Conservation (phyloP, 2,797 vertebrate species). For the Poecilia picta region DNA sequence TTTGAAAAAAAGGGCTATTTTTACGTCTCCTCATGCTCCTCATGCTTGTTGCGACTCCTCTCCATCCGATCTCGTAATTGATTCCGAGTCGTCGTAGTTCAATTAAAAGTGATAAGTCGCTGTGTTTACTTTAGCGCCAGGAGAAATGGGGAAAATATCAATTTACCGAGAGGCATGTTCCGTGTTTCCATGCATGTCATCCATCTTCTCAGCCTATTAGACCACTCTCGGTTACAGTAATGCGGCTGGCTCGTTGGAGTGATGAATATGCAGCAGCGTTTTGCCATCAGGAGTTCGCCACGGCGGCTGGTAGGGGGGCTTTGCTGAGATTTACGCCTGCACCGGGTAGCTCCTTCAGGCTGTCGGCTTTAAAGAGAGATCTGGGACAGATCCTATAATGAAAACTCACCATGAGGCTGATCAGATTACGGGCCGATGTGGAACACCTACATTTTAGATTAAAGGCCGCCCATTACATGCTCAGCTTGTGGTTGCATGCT, state of each 20-base stretch:
- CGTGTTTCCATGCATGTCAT: constrained; percentile 50
- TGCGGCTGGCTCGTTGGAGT: constrained; percentile 43
- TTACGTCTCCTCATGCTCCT: constrained; percentile 24
- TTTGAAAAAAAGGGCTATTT: constrained; percentile 79
- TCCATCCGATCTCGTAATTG: not conserved
- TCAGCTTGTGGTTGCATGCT: constrained; percentile 49
- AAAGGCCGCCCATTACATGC: constrained; percentile 74
- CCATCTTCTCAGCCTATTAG: constrained; percentile 50
- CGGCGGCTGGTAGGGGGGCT: constrained; percentile 49
- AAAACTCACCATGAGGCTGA: constrained; percentile 71
- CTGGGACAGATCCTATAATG: constrained; percentile 71
- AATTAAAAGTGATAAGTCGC: constrained; percentile 24
- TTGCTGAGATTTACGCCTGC: constrained; percentile 52
- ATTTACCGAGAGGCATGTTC: constrained; percentile 40
- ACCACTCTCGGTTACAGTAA: constrained; percentile 33
- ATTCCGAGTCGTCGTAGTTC: constrained; percentile 1
- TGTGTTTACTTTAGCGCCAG: constrained; percentile 25
- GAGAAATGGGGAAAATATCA: constrained; percentile 39
- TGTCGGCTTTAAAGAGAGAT: constrained; percentile 65
- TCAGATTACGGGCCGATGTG: constrained; percentile 72
- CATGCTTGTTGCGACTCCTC: constrained; percentile 25
- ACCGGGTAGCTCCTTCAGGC: constrained; percentile 47
- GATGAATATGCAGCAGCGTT: constrained; percentile 64
- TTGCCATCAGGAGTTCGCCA: constrained; percentile 53
- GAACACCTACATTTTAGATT: constrained; percentile 77